Conservation (phyloP, 2,888 invertebrate genomes). For the Xylota segnis region DNA sequence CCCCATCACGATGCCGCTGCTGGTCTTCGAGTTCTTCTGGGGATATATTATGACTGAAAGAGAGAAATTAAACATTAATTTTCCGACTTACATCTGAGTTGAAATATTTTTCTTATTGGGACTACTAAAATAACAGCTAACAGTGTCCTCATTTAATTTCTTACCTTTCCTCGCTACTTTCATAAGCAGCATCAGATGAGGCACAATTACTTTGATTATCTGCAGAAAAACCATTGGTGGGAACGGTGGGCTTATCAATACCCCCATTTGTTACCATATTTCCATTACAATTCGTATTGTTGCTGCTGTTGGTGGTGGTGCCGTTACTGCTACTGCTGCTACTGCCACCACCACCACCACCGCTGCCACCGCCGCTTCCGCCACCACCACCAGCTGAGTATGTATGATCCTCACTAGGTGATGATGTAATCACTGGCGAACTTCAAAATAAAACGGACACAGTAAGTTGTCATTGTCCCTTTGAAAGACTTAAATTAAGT, state of each 20-base stretch:
- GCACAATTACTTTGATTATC: conserved; percentile 84
- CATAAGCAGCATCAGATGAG: conserved; percentile 87
- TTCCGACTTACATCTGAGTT: neutral
- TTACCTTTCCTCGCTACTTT: conserved; percentile 86
- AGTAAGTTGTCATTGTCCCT: conserved; percentile 25
- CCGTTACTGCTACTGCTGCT: conserved; percentile 77
- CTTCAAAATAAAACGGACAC: conserved; percentile 75
- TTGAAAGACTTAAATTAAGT: neutral
- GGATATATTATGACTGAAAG: conserved; percentile 81
- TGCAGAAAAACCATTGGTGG: conserved; percentile 75
- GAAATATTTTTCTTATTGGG: neutral
- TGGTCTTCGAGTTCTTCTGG: conserved; percentile 88
- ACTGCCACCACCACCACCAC: conserved; percentile 75
- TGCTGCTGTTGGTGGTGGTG: conserved; percentile 80
- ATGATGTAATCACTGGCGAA: conserved; percentile 90
- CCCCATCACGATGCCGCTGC: conserved; percentile 91
- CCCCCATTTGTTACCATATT: conserved; percentile 76
- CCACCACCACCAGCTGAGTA: conserved; percentile 89
- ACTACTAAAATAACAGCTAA: conserved; percentile 27
- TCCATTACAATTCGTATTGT: conserved; percentile 78
- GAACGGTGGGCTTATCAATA: conserved; percentile 68
- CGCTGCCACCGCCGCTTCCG: conserved; percentile 78
- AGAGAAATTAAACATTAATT: neutral
- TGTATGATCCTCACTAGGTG: conserved; percentile 97
- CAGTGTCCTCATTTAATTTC: conserved; percentile 53